Conservation (phyloP, 2,113 vertebrate species). For the Perca schrenkii region DNA sequence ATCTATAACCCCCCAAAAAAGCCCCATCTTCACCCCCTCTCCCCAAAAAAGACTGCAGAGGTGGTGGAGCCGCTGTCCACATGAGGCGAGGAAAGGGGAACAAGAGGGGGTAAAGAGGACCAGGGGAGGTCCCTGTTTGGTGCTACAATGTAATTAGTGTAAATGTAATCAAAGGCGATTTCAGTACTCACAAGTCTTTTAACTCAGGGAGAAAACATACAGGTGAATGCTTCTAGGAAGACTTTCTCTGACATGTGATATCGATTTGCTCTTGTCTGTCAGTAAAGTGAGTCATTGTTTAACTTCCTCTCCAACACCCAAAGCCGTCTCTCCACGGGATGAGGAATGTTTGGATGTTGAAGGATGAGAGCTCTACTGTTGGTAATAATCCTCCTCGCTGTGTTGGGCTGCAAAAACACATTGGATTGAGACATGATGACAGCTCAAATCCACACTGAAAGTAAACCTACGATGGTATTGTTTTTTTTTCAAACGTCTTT, state of each 20-base stretch:
- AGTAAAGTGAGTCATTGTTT: constrained; percentile 79
- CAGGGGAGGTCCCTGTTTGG: constrained; percentile 31
- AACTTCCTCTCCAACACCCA: constrained; percentile 78
- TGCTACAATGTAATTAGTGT: constrained; percentile 28
- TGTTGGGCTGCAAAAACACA: constrained; percentile 60
- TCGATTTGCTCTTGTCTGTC: constrained; percentile 83
- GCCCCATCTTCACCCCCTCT: constrained; percentile 26
- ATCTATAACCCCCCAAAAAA: constrained; percentile 55
- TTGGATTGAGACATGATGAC: constrained; percentile 59
- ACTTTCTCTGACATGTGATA: constrained; percentile 80
- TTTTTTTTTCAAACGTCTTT: background rate
- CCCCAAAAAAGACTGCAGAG: constrained; percentile 33
- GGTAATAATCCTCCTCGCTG: constrained; percentile 69
- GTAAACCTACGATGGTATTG: constrained; percentile 24
- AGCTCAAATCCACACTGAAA: constrained; percentile 48
- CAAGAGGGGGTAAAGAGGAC: constrained; percentile 26
- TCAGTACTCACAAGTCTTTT: constrained; percentile 64
- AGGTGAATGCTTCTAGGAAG: constrained; percentile 68
- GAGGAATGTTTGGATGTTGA: constrained; percentile 76
- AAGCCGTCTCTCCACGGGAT: constrained; percentile 63
- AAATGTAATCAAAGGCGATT: constrained; percentile 59
- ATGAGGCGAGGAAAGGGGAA: constrained; percentile 58
- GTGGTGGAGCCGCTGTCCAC: constrained; percentile 35
- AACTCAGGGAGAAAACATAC: constrained; percentile 44
- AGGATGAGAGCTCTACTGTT: constrained; percentile 73